These are phyloP conservation scores for Microcebus tavaratra DNA, from an alignment of 2,113 vertebrate species.

Conservation along the genomic window DNA sequence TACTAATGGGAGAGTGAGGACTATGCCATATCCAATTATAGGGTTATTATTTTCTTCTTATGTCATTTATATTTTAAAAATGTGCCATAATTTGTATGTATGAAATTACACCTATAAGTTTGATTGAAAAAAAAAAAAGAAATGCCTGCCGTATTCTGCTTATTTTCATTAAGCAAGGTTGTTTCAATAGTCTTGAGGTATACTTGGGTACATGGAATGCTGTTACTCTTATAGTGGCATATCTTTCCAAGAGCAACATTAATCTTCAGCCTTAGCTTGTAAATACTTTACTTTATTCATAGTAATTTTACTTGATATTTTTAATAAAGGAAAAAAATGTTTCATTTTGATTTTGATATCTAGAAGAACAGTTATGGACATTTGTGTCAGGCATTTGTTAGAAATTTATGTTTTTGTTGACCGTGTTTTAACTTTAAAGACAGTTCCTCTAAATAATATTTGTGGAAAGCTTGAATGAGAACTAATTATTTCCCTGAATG, in stretches of 20 bases:
- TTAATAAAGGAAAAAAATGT: background rate
- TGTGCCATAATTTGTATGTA: background rate
- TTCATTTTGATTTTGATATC: background rate
- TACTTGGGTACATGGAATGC: background rate
- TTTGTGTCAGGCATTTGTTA: background rate
- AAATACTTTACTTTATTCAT: background rate
- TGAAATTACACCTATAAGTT: conserved; percentile 25
- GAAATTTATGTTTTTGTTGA: conserved; percentile 1
- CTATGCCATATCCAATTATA: background rate
- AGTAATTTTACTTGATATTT: background rate
- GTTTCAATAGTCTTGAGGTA: conserved; percentile 11
- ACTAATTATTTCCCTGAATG: background rate
- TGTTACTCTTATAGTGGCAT: background rate
- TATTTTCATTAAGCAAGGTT: conserved; percentile 6
- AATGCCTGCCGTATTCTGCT: background rate
- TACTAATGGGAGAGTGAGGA: background rate
- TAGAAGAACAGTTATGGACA: background rate
- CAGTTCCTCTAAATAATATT: background rate
- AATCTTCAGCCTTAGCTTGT: background rate
- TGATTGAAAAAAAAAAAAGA: background rate
- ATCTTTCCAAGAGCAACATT: conserved; percentile 25
- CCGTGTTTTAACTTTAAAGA: background rate
- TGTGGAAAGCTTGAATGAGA: background rate
- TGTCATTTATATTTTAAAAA: background rate
- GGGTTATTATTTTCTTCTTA: conserved; percentile 25